Evolutionary conservation across 1,140 invertebrate species (phyloP), one percentile per base, ranked within the genome.

Genomic region (Cryptotermes secundus): DNA sequence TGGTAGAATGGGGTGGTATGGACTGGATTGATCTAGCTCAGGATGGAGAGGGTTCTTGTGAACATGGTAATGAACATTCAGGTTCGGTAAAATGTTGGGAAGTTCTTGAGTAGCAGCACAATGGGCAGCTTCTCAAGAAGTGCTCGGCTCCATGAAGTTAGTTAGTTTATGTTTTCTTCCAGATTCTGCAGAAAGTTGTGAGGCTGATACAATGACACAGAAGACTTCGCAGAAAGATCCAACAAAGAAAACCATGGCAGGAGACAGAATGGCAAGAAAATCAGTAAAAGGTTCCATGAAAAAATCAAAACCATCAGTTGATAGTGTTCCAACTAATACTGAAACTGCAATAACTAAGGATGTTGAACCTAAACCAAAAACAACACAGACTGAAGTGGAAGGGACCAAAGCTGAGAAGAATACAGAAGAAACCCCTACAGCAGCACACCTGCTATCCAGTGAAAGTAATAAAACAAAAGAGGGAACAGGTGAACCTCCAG

Each of bases 401-500:
- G 26, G 38, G 26, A 82, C 2, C 42, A 22, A 26, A 7, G 38
- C 0, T 16, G 38, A 82, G 6, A 49, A 14, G 22, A 59, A 16
- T 53, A n/a, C n/a, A 34, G 45, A 34, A 49, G 38, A 34, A 45
- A 59, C 26, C 6, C 6, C 42, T 22, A 59, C 34, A 10, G 16
- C 34, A 59, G 7, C 42, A 4, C 42, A 82, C 16, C 24, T n/a
- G 7, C 34, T 16, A 19, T 31, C 14, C 3, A 34, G 42, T 82
- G 81, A 34, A 34, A n/a, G 35, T 22, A 45, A 82, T 34, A 22
- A 26, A 45, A 4, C 26, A 42, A 90, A 89, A 85, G 87, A 86
- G 36, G 86, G 88, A 53, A 85, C 87, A 35, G 84, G 88, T 14
- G 87, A 89, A 81, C 53, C 86, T 34, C 88, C 83, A 80, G 82